Evolutionary conservation across 30 jellyfish, hydroid and myxozoan species (phyloP), one percentile per base, ranked within the genome.

Genomic region (Aurelia aurita complex sp. Pacific): DNA sequence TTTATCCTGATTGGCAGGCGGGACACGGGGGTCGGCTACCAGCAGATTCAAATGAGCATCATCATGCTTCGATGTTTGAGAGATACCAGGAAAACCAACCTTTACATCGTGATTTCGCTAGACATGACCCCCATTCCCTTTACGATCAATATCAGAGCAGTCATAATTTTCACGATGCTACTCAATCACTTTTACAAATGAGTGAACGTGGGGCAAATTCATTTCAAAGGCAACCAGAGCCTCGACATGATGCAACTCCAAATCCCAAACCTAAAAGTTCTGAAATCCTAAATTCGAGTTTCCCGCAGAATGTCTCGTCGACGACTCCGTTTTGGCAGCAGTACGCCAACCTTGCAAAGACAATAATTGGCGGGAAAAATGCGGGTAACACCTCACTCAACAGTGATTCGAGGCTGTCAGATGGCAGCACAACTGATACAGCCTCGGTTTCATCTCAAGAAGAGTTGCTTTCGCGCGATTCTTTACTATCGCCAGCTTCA

Each of bases 261-360:
- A 60, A 14, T 23, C 29, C 3, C n/a, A 77, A 77, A 40, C 17
- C 68, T 23, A 79, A 64, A 12, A 65, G 67, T 12, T 79, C 76
- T 11, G 93, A 84, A 10, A 84, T 74, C 35, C 84, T 84, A 15
- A 84, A 84, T 13, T 73, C 82, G 36, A 84, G 84, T 52, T 84
- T 84, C 76, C 93, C 93, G 15, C 76, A 59, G 34, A 77, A 73
- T 63, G 84, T 84, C 52, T 84, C 93, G n/a, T 71, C 93, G 43
- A 71, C 83, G 46, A 61, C 84, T 4, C 93, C 93, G 9, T 84
- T 84, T 32, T 84, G 93, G 93, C 93, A 84, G 67, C 93, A 84
- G 82, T 84, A 84, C 33, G 62, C 93, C 14, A 84, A 84, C 62
- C 82, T 84, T 13, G 93, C 93, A 16, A 84, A 54, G 83, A 34